Evolutionary conservation across 2,797 vertebrate genomes (phyloP).

Genomic region (Alectoris magna): DNA sequence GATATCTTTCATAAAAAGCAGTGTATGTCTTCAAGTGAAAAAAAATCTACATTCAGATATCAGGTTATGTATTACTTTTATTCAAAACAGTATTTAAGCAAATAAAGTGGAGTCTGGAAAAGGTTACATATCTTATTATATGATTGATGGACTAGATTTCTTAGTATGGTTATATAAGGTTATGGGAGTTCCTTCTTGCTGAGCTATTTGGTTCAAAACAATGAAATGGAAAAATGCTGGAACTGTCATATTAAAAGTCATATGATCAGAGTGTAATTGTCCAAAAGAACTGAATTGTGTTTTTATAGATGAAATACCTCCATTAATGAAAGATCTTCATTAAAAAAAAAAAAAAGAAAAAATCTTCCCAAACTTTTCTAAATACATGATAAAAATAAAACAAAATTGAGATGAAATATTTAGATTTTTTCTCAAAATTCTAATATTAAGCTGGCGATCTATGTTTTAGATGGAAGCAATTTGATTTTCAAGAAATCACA

Average conservation of each 20-base stretch:
- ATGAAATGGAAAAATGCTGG: not conserved
- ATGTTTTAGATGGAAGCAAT: not conserved
- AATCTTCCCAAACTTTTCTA: not conserved
- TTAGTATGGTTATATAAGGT: fast-evolving
- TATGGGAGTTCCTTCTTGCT: not conserved
- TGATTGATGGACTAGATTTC: not conserved
- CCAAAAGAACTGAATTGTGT: not conserved
- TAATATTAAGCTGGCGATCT: not conserved
- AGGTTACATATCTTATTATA: not conserved
- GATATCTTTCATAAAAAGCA: not conserved
- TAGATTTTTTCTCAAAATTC: not conserved
- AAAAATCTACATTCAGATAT: not conserved
- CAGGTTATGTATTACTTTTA: not conserved
- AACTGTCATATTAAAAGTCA: not conserved
- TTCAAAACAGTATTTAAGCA: not conserved
- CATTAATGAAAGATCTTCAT: not conserved
- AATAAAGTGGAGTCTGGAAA: not conserved
- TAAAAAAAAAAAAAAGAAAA: too few species aligned
- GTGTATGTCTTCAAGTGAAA: fast-evolving
- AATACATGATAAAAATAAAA: not conserved
- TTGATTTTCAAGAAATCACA: not conserved
- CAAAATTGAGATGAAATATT: fast-evolving
- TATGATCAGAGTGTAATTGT: not conserved
- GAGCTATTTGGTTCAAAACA: not conserved
- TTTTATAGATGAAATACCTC: not conserved